phyloP scores from a whole-genome alignment of 2,113 vertebrate species.

The Sinocyclocheilus grahami region DNA sequence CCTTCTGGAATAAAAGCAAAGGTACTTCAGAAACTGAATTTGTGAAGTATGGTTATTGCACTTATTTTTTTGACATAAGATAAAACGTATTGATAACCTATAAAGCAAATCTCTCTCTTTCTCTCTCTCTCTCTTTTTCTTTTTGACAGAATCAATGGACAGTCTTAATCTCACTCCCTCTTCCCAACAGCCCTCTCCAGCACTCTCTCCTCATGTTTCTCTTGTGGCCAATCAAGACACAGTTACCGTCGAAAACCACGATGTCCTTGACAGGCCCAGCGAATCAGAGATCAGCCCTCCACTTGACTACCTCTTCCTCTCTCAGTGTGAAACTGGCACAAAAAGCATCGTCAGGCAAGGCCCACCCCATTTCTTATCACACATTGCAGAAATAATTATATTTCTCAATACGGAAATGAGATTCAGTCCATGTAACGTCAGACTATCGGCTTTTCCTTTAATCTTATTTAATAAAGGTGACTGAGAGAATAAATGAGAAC shows the following conservation, averaged over 20 bases:
- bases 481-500: conserved; percentile 19
- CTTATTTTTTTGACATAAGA: background rate
- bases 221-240: conserved; percentile 70
- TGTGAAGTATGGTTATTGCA: background rate
- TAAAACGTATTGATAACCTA: background rate
- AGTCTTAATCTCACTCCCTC: conserved; percentile 80
- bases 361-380: background rate
- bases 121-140: background rate
- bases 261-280: conserved; percentile 75
- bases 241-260: conserved; percentile 43
- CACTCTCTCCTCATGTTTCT: conserved; percentile 70
- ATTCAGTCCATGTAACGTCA: conserved; percentile 13
- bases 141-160: conserved; percentile 81
- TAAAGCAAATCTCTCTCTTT: background rate
- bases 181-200: conserved; percentile 81
- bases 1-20: conserved; percentile 25
- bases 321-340: conserved; percentile 88
- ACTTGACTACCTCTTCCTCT: conserved; percentile 91
- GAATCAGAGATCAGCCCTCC: conserved; percentile 82
- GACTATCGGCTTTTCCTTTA: background rate
- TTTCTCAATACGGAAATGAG: background rate
- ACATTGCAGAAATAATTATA: conserved; percentile 9
- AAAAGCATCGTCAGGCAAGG: conserved; percentile 69
- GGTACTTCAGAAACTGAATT: background rate
- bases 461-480: conserved; percentile 34